These are phyloP conservation scores for Caenorhabditis drosophilae DNA, from an alignment of 2,888 invertebrate genomes.

Conservation along the genomic window DNA sequence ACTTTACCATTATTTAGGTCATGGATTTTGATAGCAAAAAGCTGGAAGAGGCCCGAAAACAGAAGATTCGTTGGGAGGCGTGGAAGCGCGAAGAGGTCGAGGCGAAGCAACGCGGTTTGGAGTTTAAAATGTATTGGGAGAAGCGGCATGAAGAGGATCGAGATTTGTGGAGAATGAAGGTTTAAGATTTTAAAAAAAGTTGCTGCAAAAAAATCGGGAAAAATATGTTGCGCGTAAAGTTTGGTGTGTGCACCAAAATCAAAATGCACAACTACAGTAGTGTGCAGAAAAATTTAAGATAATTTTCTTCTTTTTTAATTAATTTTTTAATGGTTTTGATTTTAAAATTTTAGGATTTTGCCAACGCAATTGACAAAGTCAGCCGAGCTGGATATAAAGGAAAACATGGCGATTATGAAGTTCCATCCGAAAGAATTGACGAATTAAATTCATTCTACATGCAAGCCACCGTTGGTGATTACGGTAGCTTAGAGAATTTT, in stretches of 20 bases:
- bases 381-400: constrained; percentile 60
- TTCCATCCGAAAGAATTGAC: constrained; percentile 47
- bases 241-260: no score
- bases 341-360: constrained; percentile 58
- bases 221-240: no score
- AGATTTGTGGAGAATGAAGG: constrained; percentile 55
- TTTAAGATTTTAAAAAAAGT: constrained; percentile 4
- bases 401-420: constrained; percentile 55
- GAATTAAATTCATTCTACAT: constrained; percentile 52
- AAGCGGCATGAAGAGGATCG: constrained; percentile 49
- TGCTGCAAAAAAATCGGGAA: no score
- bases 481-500: constrained; percentile 30
- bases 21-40: constrained; percentile 51
- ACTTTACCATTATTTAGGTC: constrained; percentile 7
- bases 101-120: constrained; percentile 45
- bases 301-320: no score
- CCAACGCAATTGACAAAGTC: constrained; percentile 57
- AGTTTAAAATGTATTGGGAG: constrained; percentile 58
- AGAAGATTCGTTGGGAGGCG: constrained; percentile 46
- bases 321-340: no score
- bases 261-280: background rate
- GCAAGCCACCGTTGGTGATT: constrained; percentile 55
- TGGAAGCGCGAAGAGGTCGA: constrained; percentile 53
- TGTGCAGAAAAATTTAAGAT: background rate
- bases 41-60: constrained; percentile 44